Evolutionary conservation across 2,888 invertebrate genomes (phyloP).

Genomic region (Onchidella celtica): DNA sequence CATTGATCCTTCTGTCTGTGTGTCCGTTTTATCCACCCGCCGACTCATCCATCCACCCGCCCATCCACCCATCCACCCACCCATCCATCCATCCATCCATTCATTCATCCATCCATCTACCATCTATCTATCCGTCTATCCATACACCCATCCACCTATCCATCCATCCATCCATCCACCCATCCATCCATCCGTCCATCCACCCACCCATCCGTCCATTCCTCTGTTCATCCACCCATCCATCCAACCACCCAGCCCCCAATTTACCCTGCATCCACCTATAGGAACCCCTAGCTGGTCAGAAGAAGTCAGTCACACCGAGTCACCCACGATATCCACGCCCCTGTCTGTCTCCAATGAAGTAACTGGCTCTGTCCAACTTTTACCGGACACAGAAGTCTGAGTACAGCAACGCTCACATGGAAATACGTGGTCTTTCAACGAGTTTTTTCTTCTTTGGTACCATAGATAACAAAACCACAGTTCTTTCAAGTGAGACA

Average conservation of each 20-base stretch:
- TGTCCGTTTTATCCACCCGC: too few relatives aligned
- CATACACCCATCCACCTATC: not conserved
- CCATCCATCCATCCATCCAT: not conserved
- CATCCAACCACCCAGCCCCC: not conserved
- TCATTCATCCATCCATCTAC: not conserved
- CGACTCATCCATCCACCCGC: too few relatives aligned
- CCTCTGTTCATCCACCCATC: not conserved
- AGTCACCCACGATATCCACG: conserved; percentile 3
- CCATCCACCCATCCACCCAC: too few relatives aligned
- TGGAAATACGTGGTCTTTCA: too few relatives aligned
- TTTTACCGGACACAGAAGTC: not conserved
- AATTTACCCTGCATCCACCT: not conserved
- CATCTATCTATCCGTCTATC: not conserved
- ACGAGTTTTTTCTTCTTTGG: too few relatives aligned
- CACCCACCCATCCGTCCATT: not conserved
- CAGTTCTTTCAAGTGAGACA: too few relatives aligned
- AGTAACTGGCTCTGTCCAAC: not conserved
- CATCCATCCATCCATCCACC: not conserved
- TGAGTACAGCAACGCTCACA: too few relatives aligned
- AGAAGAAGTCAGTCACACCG: not conserved
- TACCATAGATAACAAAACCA: too few relatives aligned
- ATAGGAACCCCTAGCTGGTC: conserved; percentile 13
- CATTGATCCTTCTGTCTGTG: too few relatives aligned
- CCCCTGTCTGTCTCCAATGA: not conserved
- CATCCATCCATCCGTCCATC: not conserved